Conservation (phyloP, 2,113 vertebrate species). For the Pitta sordida region DNA sequence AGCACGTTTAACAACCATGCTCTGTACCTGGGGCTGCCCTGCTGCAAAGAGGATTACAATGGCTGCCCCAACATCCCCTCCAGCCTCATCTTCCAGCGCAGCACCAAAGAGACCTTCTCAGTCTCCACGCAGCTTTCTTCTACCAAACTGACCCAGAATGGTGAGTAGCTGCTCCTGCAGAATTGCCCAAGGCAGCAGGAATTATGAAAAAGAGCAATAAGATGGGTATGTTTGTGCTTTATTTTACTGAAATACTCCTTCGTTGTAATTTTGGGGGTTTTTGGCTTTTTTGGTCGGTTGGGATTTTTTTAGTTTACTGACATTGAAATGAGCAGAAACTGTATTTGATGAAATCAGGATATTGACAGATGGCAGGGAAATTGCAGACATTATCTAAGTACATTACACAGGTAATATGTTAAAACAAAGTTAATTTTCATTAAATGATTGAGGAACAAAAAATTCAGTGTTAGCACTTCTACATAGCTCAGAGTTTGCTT, state of each 20-base stretch:
- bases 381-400: background rate
- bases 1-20: conserved; percentile 95
- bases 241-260: background rate
- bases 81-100: conserved; percentile 94
- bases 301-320: background rate
- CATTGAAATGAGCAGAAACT: background rate
- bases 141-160: conserved; percentile 95
- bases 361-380: background rate
- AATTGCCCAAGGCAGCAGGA: background rate
- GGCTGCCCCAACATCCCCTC: conserved; percentile 90
- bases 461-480: background rate
- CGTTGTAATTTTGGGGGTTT: background rate
- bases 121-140: conserved; percentile 94
- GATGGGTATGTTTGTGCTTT: background rate
- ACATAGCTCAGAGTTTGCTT: background rate
- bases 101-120: conserved; percentile 92
- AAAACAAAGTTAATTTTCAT: background rate
- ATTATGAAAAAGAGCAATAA: background rate
- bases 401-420: background rate
- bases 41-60: conserved; percentile 94
- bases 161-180: conserved; percentile 61
- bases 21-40: conserved; percentile 91
- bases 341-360: background rate
- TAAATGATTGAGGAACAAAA: background rate
- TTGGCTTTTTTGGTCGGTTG: too few relatives aligned